Conservation (phyloP, 2,113 vertebrate species). For the Passer domesticus region DNA sequence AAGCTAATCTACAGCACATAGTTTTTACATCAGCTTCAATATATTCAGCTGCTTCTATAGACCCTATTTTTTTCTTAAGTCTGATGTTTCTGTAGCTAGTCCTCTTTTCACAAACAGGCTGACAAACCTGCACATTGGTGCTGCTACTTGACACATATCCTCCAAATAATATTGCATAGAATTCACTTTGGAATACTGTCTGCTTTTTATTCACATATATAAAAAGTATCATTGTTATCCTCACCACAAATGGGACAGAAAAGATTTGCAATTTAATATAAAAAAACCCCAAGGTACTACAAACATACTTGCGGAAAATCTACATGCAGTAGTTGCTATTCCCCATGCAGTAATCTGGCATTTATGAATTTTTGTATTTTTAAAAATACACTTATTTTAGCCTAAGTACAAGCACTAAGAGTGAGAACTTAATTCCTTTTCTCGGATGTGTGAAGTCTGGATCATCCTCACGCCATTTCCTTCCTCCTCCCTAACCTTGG, state of each 20-base stretch:
- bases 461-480: not conserved
- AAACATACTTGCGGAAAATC: not conserved
- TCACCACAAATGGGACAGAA: not conserved
- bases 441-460: not conserved
- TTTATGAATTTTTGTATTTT: not conserved
- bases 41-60: not conserved
- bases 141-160: not conserved
- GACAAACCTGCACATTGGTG: not conserved
- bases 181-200: not conserved
- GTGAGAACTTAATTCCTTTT: not conserved
- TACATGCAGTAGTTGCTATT: not conserved
- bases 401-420: not conserved
- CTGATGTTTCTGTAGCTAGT: not conserved
- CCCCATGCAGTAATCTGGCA: not conserved
- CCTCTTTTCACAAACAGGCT: not conserved
- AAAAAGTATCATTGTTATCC: not conserved
- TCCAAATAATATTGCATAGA: not conserved
- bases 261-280: not conserved
- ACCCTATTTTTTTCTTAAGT: not conserved
- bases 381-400: not conserved
- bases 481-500: not conserved
- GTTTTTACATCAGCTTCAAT: not conserved
- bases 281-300: not conserved
- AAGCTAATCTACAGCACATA: not conserved
- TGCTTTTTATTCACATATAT: not conserved